Evolutionary conservation across 2,888 invertebrate species (phyloP).

Genomic region (Uloborus plumipes): DNA sequence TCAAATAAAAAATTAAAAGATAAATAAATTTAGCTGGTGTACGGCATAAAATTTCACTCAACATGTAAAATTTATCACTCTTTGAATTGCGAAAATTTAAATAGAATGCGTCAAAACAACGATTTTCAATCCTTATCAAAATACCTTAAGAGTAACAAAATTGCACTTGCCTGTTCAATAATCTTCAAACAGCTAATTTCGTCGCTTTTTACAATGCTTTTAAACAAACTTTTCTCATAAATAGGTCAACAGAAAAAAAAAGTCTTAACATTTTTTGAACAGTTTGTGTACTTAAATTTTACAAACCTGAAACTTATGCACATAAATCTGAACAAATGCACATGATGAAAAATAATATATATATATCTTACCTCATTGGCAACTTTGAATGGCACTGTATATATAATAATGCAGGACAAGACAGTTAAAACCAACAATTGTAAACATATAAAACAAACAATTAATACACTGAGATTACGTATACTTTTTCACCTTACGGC

Average conservation of each 20-base stretch:
- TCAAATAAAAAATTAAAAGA: no score
- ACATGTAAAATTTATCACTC: no score
- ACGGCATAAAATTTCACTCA: no score
- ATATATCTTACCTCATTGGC: slow-evolving; percentile 64
- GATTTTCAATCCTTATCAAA: slow-evolving; percentile 6
- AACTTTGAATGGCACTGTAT: slow-evolving; percentile 65
- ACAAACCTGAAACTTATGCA: slow-evolving; percentile 62
- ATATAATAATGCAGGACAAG: slow-evolving; percentile 60
- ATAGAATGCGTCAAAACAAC: slow-evolving; percentile 2
- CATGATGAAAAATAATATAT: slow-evolving; percentile 47
- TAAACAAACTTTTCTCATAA: slow-evolving; percentile 44
- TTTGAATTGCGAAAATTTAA: not conserved
- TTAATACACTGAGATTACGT: slow-evolving; percentile 58
- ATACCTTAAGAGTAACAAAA: slow-evolving; percentile 56
- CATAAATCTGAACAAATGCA: slow-evolving; percentile 60
- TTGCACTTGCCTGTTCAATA: slow-evolving; percentile 63
- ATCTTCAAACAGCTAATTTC: slow-evolving; percentile 57
- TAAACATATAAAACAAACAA: slow-evolving; percentile 61
- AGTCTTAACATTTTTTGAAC: slow-evolving; percentile 40
- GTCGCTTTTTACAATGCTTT: slow-evolving; percentile 37
- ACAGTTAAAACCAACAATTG: slow-evolving; percentile 56
- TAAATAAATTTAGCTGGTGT: no score
- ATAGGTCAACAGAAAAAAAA: slow-evolving; percentile 42
- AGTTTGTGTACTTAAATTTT: slow-evolving; percentile 51
- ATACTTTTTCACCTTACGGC: slow-evolving; percentile 57